Base-by-base conservation (phyloP, 2,797 vertebrate species). In the Chelon auratus region DNA sequence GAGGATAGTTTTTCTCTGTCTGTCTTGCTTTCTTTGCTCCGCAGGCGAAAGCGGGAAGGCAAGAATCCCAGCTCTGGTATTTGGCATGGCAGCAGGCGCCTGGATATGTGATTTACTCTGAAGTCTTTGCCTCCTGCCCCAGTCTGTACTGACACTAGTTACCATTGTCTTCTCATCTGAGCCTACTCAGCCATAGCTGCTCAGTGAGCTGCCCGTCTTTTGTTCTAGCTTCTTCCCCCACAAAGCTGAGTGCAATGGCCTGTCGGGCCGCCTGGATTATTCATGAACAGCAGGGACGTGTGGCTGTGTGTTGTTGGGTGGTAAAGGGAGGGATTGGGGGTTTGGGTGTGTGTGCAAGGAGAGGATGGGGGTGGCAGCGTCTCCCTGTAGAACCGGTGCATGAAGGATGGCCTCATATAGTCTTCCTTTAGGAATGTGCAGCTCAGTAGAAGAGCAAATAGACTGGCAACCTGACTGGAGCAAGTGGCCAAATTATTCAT, bases 221-320 rank as follows among this genome's bases (percentile, higher is more conserved):
- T 94, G 93, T 95, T 93, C 88, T 86, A 82, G 86, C 82, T 69
- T 89, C 90, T 87, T 88, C 89, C 91, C 90, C 91, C 88, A 91
- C 92, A 87, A 88, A 83, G 85, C 87, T 81, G 78, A 91, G 93
- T 86, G 91, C 90, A 80, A 85, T 89, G 91, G 90, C 86, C 90
- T 80, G 83, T 88, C 84, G 86, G 89, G 71, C 83, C 22, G 91
- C 90, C 92, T 93, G 89, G 92, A 93, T 94, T 94, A 95, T 94
- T 94, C 93, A 94, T 95, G 92, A 94, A 90, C 92, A 91, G 88
- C 79, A 81, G 88, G 87, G 93, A 92, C 88, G 92, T 94, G 93
- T 93, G 93, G 92, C 93, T 90, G 82, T 85, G 87, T 90, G 91
- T 87, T 85, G 90, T 81, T 82, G 83, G 81, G 83, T 86, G 85